Conservation (phyloP, 2,888 invertebrate genomes). For the Tortricodes alternella region DNA sequence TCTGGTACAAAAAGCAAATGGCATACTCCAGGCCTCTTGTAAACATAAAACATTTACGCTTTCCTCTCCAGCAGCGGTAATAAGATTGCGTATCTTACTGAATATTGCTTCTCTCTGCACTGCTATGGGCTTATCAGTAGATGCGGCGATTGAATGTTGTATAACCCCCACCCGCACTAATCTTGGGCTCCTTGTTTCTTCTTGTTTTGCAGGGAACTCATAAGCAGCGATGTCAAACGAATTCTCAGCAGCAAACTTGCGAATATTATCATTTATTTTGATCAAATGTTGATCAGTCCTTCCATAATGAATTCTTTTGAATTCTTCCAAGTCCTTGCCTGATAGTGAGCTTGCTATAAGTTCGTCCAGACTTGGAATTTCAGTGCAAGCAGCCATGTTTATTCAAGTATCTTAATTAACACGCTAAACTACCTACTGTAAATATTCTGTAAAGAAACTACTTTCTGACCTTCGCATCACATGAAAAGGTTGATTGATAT, state of each 20-base stretch:
- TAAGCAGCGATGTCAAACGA: slow-evolving; percentile 91
- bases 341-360: slow-evolving; percentile 51
- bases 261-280: slow-evolving; percentile 73
- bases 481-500: too few species aligned
- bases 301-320: slow-evolving; percentile 91
- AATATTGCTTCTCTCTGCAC: slow-evolving; percentile 91
- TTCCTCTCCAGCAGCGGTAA: slow-evolving; percentile 88
- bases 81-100: slow-evolving; percentile 87
- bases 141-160: slow-evolving; percentile 91
- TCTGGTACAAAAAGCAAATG: slow-evolving; percentile 98
- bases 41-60: slow-evolving; percentile 95
- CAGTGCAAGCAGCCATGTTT: slow-evolving; percentile 50
- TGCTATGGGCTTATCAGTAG: slow-evolving; percentile 88
- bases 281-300: slow-evolving; percentile 81
- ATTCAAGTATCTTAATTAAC: not conserved
- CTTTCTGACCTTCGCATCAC: too few species aligned
- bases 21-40: slow-evolving; percentile 99
- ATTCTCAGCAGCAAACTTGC: slow-evolving; percentile 71
- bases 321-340: slow-evolving; percentile 83
- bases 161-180: slow-evolving; percentile 92
- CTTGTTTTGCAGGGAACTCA: slow-evolving; percentile 85
- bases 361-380: slow-evolving; percentile 63
- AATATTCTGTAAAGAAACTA: too few species aligned
- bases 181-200: slow-evolving; percentile 87
- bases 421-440: not conserved